Evolutionary conservation across 1,140 invertebrate species (phyloP).

Genomic region (Drosophila nebulosa): DNA sequence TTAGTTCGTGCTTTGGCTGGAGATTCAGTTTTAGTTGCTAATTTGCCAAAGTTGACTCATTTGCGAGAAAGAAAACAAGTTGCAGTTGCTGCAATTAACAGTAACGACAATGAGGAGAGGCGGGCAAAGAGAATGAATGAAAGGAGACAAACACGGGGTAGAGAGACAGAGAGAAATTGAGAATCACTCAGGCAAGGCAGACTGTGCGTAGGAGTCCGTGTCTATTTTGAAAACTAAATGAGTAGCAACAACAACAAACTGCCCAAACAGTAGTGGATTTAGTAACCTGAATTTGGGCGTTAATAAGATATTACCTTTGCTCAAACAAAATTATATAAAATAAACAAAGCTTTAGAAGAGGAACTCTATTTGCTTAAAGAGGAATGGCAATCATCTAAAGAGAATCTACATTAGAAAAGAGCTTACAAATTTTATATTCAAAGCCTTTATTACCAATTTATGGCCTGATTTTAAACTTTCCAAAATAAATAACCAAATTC

Average conservation of each 20-base stretch:
- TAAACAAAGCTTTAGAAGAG: no score
- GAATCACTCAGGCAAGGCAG: conserved; percentile 60
- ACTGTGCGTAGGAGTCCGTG: conserved; percentile 37
- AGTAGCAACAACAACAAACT: not conserved
- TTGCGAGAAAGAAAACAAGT: conserved; percentile 25
- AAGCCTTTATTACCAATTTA: no score
- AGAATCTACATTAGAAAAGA: no score
- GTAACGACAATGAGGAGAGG: not conserved
- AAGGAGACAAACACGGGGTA: not conserved
- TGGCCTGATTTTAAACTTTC: no score
- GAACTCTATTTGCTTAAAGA: no score
- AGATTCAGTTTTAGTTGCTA: conserved; percentile 21
- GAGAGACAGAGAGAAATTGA: conserved; percentile 14
- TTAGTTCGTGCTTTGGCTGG: conserved; percentile 15
- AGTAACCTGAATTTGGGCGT: not conserved
- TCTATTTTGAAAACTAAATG: conserved; percentile 60
- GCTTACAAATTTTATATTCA: no score
- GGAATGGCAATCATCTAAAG: no score
- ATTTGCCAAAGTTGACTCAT: conserved; percentile 52
- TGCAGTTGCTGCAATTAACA: conserved; percentile 11
- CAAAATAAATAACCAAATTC: no score
- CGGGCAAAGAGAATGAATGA: not conserved
- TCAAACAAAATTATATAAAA: no score
- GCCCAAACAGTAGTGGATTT: conserved; percentile 7
- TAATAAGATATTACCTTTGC: no score